Conservation (phyloP, 2,888 invertebrate genomes). For the Zaprionus bogoriensis region DNA sequence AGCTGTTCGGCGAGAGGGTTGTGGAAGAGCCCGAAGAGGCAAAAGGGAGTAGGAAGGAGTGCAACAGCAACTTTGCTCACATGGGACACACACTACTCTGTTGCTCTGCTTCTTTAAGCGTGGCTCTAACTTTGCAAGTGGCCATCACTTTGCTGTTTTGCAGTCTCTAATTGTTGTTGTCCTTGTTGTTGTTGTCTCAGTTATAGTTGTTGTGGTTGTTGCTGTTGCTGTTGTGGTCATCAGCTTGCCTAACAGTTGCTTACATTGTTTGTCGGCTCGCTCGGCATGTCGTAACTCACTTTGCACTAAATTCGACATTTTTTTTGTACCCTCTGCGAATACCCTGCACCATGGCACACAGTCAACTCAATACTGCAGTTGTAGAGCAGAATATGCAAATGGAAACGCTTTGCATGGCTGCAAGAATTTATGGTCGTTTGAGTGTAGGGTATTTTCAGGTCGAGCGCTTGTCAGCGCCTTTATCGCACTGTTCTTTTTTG, state of each 20-base stretch:
- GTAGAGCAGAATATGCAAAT: too few species aligned
- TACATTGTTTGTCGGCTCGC: constrained; percentile 33
- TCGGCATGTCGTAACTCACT: constrained; percentile 43
- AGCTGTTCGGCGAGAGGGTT: not conserved
- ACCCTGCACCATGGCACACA: constrained; percentile 1
- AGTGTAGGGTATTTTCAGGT: not conserved
- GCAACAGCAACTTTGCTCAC: constrained; percentile 12
- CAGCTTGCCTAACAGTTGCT: constrained; percentile 49
- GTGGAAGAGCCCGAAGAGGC: not conserved
- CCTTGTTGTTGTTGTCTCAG: not conserved
- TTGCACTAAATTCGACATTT: constrained; percentile 27
- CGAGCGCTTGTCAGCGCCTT: not conserved
- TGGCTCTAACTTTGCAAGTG: constrained; percentile 36
- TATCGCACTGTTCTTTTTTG: constrained; percentile 3
- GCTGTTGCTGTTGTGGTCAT: constrained; percentile 29
- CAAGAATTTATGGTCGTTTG: not conserved
- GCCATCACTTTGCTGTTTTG: constrained; percentile 19
- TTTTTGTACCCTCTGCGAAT: constrained; percentile 3
- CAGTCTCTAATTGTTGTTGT: not conserved
- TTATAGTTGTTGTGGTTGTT: constrained; percentile 8
- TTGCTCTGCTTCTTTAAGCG: constrained; percentile 26
- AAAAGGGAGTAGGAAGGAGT: not conserved
- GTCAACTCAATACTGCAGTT: too few species aligned
- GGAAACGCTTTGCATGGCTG: too few species aligned
- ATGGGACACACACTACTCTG: constrained; percentile 21